A percentile compares a stretch with the other conserved stretches of the same genome.
Evolutionary conservation across 2,888 invertebrate species (phyloP).

Genomic region (Euclidia mi): DNA sequence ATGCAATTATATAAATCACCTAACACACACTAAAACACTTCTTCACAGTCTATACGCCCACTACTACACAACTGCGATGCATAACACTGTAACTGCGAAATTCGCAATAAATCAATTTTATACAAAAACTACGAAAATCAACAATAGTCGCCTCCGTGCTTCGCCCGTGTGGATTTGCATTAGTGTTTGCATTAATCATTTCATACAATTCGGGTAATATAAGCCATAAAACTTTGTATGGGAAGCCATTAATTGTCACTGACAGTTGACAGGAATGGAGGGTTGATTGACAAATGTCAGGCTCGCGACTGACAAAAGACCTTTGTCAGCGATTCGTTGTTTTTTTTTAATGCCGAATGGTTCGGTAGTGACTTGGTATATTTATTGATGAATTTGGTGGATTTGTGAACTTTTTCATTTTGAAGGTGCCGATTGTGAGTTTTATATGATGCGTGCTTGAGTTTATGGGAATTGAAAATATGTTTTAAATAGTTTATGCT

Average conservation of each 20-base stretch:
- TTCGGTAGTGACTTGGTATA: slow-evolving; percentile 57
- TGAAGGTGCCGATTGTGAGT: slow-evolving; percentile 25
- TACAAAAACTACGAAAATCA: slow-evolving; percentile 76
- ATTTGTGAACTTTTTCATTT: slow-evolving; percentile 28
- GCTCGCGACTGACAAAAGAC: slow-evolving; percentile 63
- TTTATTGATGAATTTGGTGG: slow-evolving; percentile 42
- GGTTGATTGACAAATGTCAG: slow-evolving; percentile 89
- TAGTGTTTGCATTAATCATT: slow-evolving; percentile 89
- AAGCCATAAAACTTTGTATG: slow-evolving; percentile 87
- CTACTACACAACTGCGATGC: slow-evolving; percentile 66
- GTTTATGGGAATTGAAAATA: not conserved
- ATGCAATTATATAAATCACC: slow-evolving; percentile 16
- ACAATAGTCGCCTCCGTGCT: slow-evolving; percentile 79
- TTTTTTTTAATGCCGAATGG: slow-evolving; percentile 51
- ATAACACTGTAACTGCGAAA: slow-evolving; percentile 70
- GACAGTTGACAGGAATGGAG: slow-evolving; percentile 84
- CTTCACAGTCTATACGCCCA: slow-evolving; percentile 54
- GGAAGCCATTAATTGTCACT: slow-evolving; percentile 88
- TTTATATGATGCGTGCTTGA: slow-evolving; percentile 4
- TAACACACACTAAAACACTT: slow-evolving; percentile 8
- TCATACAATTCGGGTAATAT: slow-evolving; percentile 84
- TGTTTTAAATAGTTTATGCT: not conserved
- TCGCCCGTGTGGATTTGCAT: slow-evolving; percentile 84
- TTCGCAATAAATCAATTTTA: slow-evolving; percentile 85
- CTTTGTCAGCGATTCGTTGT: slow-evolving; percentile 55